Evolutionary conservation across 2,888 invertebrate species (phyloP), one percentile per base, ranked within the genome.

Genomic region (Pheosia gnoma): DNA sequence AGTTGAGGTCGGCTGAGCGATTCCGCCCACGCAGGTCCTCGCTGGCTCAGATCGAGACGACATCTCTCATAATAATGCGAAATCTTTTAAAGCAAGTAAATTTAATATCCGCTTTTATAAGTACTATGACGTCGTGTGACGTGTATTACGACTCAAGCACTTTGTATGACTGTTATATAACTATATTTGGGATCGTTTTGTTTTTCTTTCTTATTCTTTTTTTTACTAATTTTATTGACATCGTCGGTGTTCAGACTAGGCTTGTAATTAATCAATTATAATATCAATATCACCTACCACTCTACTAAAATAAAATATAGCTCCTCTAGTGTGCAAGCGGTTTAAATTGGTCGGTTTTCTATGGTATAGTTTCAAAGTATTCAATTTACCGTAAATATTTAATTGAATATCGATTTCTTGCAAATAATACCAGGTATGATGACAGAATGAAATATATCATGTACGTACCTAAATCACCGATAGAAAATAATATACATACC

Each of bases 21-120:
- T 51, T 49, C 63, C 80, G 71, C 85, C 85, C 77, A 85, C 85
- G 75, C 79, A 57, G 57, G 68, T 64, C 84, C 85, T 85, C 72
- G 80, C 55, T 57, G 38, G 54, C 59, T 64, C 72, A 67, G 55
- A 70, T 77, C 57, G 8, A 11, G 4, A 2, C 13, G n/a, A 36
- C n/a, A 57, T 57, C 41, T 39, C 53, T 8, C 37, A 5, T 54
- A 10, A 56, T 41, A 72, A 79, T 77, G 72, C 71, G 68, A 77
- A 73, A 71, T 59, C 52, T 61, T 63, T 60, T 58, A 67, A 65
- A 57, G 62, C 70, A 77, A 78, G 80, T 75, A 77, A 75, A 78
- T 63, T 43, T 59, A 65, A 67, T 71, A 78, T 80, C 80, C 80
- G 78, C 58, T 59, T 37, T 38, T 59, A 52, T 55, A n/a, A 37